These are phyloP conservation scores for Fundulus diaphanus DNA, from an alignment of 2,797 vertebrate species.

Conservation along the genomic window DNA sequence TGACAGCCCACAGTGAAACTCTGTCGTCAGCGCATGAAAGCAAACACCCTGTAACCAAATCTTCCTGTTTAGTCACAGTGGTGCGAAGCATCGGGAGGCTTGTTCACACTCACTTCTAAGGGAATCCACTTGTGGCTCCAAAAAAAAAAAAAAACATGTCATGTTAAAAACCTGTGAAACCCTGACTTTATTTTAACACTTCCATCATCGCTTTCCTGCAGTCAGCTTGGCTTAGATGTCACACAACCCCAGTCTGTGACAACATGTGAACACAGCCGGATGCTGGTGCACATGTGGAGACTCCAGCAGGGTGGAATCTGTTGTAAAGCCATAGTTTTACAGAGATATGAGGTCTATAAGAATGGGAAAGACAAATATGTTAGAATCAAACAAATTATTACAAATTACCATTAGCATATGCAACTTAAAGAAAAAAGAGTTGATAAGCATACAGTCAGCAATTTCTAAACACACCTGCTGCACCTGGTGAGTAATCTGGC, in stretches of 20 bases:
- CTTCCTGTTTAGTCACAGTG: slow-evolving; percentile 25
- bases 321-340: neutral
- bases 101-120: slow-evolving; percentile 45
- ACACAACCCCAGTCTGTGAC: slow-evolving; percentile 1
- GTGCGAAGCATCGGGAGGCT: slow-evolving; percentile 28
- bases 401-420: neutral
- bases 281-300: neutral
- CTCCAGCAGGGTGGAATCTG: neutral
- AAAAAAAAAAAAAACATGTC: slow-evolving; percentile 25
- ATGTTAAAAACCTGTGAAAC: slow-evolving; percentile 26
- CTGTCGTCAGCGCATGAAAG: slow-evolving; percentile 31
- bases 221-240: neutral
- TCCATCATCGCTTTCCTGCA: neutral
- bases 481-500: neutral
- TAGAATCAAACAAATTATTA: neutral
- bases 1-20: slow-evolving; percentile 40
- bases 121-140: slow-evolving; percentile 29
- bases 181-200: slow-evolving; percentile 32
- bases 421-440: neutral
- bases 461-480: neutral
- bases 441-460: neutral
- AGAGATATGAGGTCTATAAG: neutral
- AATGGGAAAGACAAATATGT: neutral
- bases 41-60: slow-evolving; percentile 36
- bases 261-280: neutral